Evolutionary conservation across 2,797 vertebrate species (phyloP).

Genomic region (Moxostoma hubbsi): DNA sequence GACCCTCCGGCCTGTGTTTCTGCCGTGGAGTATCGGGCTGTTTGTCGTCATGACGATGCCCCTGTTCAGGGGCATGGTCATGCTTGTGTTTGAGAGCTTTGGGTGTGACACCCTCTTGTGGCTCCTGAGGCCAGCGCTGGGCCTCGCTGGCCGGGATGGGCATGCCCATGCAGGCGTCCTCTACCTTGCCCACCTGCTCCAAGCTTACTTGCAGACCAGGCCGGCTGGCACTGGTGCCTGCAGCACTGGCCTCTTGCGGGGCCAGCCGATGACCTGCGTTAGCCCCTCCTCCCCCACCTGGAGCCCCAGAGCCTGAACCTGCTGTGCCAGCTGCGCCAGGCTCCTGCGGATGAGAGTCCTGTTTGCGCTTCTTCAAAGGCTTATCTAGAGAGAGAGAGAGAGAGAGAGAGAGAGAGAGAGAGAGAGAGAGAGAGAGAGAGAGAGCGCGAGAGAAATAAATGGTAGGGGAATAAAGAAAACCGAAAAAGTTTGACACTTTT

Average conservation of each 20-base stretch:
- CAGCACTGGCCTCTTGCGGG: conserved; percentile 90
- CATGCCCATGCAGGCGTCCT: conserved; percentile 78
- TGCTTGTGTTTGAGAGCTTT: conserved; percentile 77
- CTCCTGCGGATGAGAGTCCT: conserved; percentile 95
- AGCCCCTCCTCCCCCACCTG: conserved; percentile 83
- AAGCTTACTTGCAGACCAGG: conserved; percentile 57
- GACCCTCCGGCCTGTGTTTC: conserved; percentile 86
- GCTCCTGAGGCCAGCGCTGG: conserved; percentile 82
- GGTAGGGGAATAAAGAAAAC: too few relatives aligned
- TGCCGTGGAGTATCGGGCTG: conserved; percentile 77
- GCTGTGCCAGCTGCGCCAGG: conserved; percentile 81
- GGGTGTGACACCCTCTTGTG: conserved; percentile 74
- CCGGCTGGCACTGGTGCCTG: conserved; percentile 93
- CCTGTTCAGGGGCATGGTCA: conserved; percentile 55
- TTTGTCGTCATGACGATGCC: conserved; percentile 72
- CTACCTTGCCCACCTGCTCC: conserved; percentile 80
- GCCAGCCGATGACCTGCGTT: conserved; percentile 91
- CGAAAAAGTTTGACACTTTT: too few relatives aligned
- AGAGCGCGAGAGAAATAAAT: neutral
- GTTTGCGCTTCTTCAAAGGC: conserved; percentile 96
- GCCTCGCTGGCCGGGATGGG: conserved; percentile 81
- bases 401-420: neutral
- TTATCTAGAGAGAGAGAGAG: conserved; percentile 81
- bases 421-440: conserved; percentile 40
- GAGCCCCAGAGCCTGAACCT: conserved; percentile 76